phyloP scores from a whole-genome alignment of 2,797 vertebrate genomes.

The Lepus townsendii region DNA sequence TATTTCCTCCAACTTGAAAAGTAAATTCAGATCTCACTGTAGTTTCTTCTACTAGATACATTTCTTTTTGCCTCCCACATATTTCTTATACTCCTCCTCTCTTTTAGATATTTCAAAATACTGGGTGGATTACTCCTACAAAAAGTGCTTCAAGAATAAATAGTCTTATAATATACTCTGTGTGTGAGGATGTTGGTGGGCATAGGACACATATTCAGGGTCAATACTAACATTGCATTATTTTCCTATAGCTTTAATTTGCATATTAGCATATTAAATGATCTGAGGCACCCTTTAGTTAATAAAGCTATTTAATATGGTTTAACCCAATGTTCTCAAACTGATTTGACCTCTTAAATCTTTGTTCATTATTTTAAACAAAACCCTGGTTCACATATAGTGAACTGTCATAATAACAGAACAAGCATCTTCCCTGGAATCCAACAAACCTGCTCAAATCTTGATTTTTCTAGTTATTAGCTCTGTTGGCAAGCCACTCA shows the following conservation, averaged over 20 bases:
- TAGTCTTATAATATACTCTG: neutral
- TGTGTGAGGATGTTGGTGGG: neutral
- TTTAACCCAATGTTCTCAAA: slow-evolving; percentile 63
- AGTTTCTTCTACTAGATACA: neutral
- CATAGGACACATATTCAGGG: neutral
- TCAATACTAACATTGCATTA: slow-evolving; percentile 39
- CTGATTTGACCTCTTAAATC: slow-evolving; percentile 64
- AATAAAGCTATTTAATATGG: slow-evolving; percentile 59
- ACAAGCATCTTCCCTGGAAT: slow-evolving; percentile 40
- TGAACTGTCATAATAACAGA: slow-evolving; percentile 62
- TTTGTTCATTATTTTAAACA: slow-evolving; percentile 62
- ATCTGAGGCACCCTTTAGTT: slow-evolving; percentile 39
- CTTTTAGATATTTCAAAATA: slow-evolving; percentile 14
- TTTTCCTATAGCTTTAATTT: slow-evolving; percentile 42
- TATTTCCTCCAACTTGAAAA: neutral
- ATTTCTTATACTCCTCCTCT: neutral
- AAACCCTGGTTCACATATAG: slow-evolving; percentile 34
- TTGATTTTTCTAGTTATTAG: slow-evolving; percentile 66
- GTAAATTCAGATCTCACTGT: neutral
- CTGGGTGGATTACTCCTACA: neutral
- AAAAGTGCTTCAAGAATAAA: neutral
- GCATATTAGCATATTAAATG: slow-evolving; percentile 53
- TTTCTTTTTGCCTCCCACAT: neutral
- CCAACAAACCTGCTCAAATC: slow-evolving; percentile 63
- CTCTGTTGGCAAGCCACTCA: slow-evolving; percentile 59